These are phyloP conservation scores for Columba livia DNA, from an alignment of 2,113 vertebrate genomes.

Conservation along the genomic window DNA sequence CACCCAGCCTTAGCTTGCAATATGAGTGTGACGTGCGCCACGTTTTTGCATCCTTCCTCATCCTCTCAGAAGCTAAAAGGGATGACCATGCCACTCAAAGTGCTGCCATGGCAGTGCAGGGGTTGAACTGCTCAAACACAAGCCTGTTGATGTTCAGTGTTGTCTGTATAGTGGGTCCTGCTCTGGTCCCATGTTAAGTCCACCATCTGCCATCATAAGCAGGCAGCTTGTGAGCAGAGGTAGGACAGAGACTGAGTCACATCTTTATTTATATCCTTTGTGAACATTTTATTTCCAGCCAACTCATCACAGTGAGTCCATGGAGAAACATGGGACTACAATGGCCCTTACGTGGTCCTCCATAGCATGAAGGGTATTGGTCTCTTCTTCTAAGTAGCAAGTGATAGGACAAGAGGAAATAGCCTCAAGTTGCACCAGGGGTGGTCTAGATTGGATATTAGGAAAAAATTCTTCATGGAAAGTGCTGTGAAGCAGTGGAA, in stretches of 20 bases:
- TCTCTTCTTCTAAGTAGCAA: no score
- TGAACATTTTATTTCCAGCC: background rate
- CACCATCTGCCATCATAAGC: background rate
- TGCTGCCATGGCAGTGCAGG: background rate
- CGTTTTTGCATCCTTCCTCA: background rate
- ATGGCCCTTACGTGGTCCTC: background rate
- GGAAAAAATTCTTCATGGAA: no score
- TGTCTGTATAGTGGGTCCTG: background rate
- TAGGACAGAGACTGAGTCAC: background rate
- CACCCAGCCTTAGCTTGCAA: background rate
- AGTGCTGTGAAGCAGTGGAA: no score
- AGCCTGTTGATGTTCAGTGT: accelerated
- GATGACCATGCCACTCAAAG: background rate
- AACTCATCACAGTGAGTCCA: background rate
- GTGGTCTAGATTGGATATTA: no score
- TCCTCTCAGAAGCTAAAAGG: background rate
- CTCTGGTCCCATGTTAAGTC: background rate
- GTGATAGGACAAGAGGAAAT: no score
- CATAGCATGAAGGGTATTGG: no score
- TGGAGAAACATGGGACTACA: background rate
- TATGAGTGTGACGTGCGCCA: background rate
- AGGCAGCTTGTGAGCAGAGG: background rate
- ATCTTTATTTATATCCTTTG: background rate
- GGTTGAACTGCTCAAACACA: background rate
- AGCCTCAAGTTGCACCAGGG: no score